Percentiles rank a stretch among this genome's conserved stretches.
These are phyloP conservation scores for Pseudorhombus dupliciocellatus DNA, from an alignment of 2,113 vertebrate species.

Conservation along the genomic window DNA sequence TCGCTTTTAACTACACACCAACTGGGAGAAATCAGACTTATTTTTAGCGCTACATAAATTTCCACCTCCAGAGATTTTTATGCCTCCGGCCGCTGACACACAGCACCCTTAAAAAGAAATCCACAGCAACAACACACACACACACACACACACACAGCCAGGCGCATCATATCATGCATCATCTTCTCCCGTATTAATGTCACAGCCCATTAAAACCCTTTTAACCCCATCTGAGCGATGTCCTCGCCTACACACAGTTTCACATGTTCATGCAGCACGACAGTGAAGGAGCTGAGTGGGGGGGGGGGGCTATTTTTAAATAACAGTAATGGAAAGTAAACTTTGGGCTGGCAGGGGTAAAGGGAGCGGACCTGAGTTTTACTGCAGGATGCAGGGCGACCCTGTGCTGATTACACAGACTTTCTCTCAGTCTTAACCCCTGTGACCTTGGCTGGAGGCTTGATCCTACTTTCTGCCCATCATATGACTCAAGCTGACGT, in stretches of 20 bases:
- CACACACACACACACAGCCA: not conserved
- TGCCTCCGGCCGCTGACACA: not conserved
- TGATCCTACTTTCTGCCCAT: constrained; percentile 33
- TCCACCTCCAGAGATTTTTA: not conserved
- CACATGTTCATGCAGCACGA: constrained; percentile 10
- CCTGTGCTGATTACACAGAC: constrained; percentile 38
- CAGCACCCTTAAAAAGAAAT: not conserved
- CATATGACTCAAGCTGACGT: constrained; percentile 42
- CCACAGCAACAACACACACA: not conserved
- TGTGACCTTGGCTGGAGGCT: constrained; percentile 40
- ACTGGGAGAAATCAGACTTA: not conserved
- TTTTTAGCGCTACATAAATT: constrained; percentile 1
- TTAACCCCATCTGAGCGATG: constrained; percentile 43
- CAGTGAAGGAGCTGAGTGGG: not conserved
- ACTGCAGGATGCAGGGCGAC: not conserved
- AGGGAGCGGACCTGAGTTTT: not conserved
- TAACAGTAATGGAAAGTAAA: not conserved
- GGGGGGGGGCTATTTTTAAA: not conserved
- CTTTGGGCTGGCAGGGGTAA: constrained; percentile 2
- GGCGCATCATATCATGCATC: constrained; percentile 35
- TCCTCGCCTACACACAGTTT: constrained; percentile 36
- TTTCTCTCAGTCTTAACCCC: constrained; percentile 39
- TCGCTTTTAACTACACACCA: not conserved
- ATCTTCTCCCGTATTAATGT: constrained; percentile 40
- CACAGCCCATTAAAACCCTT: constrained; percentile 56